Conservation (phyloP, 92 coral and sea anemone species). For the Heteractis magnifica region DNA sequence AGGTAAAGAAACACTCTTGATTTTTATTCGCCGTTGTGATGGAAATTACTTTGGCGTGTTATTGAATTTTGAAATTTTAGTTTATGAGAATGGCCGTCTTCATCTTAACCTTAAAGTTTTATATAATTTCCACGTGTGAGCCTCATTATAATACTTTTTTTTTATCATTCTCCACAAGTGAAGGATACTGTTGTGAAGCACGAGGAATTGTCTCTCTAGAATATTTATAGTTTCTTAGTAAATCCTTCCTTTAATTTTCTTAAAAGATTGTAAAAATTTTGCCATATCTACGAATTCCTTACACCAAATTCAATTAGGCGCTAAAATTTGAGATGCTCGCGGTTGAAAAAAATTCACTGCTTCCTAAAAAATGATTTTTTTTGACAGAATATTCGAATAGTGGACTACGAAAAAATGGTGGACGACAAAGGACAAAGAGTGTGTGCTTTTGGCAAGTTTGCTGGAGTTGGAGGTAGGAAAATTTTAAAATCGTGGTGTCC, state of each 20-base stretch:
- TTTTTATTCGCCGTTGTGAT: not conserved
- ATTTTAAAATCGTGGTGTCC: not conserved
- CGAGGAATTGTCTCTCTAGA: not conserved
- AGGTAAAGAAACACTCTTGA: slow-evolving; percentile 47
- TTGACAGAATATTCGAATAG: slow-evolving; percentile 77
- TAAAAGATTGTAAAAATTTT: not conserved
- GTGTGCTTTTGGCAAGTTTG: slow-evolving; percentile 98
- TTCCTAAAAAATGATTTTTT: not conserved
- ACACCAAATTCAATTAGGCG: not conserved
- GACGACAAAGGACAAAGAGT: slow-evolving; percentile 91
- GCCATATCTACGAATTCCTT: not conserved
- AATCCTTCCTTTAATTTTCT: not conserved
- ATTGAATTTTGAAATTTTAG: not conserved
- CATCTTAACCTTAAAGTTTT: no score
- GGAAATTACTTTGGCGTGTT: not conserved
- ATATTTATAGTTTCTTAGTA: not conserved
- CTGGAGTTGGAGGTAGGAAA: slow-evolving; percentile 96
- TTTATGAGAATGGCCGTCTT: not conserved
- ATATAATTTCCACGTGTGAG: no score
- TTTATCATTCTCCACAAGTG: not conserved
- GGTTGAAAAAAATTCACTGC: not conserved
- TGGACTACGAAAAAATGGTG: slow-evolving; percentile 97
- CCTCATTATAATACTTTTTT: no score
- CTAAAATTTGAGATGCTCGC: not conserved
- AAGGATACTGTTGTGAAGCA: not conserved